Conservation (phyloP, 1,140 invertebrate genomes). For the Drosophila tsacasi region DNA sequence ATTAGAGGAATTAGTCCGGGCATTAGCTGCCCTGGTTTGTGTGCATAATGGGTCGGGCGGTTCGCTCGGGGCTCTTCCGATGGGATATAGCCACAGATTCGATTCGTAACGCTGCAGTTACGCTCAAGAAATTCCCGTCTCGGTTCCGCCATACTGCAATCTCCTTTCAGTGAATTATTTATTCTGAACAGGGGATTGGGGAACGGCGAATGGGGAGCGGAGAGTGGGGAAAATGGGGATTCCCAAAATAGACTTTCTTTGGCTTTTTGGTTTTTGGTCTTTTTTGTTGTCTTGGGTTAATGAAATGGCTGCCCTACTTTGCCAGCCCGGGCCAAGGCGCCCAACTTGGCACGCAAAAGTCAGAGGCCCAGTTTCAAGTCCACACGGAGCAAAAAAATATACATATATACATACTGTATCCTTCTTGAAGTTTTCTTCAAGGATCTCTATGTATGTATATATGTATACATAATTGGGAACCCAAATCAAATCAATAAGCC, state of each 20-base stretch:
- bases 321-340: conserved; percentile 59
- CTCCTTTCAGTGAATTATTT: conserved; percentile 33
- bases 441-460: background rate
- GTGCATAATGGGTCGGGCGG: background rate
- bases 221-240: conserved; percentile 1
- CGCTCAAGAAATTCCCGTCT: background rate
- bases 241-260: conserved; percentile 42
- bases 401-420: background rate
- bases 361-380: conserved; percentile 39
- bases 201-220: background rate
- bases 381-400: conserved; percentile 15
- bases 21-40: conserved; percentile 18
- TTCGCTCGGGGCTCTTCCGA: background rate
- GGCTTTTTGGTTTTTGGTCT: background rate
- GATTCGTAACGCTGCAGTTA: conserved; percentile 11
- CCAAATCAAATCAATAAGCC: conserved; percentile 5
- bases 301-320: conserved; percentile 75
- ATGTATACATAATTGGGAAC: background rate
- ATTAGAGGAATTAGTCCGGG: conserved; percentile 31
- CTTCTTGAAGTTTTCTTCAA: conserved; percentile 5
- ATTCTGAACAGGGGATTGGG: conserved; percentile 15
- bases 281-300: conserved; percentile 57
- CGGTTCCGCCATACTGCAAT: conserved; percentile 19
- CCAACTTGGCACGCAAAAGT: conserved; percentile 54
- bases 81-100: background rate